Conservation (phyloP, 2,113 vertebrate species). For the Phyllopteryx taeniolatus region DNA sequence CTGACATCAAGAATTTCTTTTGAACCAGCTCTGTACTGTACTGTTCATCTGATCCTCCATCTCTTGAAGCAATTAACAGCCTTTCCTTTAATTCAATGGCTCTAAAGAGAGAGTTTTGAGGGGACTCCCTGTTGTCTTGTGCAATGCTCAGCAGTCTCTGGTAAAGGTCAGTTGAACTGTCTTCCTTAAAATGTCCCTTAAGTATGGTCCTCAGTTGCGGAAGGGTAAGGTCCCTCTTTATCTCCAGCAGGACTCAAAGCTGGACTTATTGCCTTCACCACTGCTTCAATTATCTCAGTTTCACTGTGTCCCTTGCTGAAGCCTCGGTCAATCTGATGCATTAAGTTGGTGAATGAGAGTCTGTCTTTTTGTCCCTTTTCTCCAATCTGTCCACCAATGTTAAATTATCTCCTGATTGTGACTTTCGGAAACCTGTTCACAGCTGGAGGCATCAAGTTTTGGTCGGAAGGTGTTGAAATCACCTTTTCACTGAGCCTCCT, state of each 20-base stretch:
- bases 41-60: neutral
- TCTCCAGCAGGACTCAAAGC: constrained; percentile 5
- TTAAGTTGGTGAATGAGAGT: neutral
- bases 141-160: constrained; percentile 5
- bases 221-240: constrained; percentile 1
- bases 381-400: neutral
- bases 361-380: constrained; percentile 10
- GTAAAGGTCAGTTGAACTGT: constrained; percentile 5
- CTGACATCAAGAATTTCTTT: neutral
- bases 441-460: no score
- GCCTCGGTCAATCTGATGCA: constrained; percentile 2
- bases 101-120: constrained; percentile 21
- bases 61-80: constrained; percentile 1
- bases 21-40: neutral
- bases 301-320: constrained; percentile 16
- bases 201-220: constrained; percentile 1
- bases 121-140: neutral
- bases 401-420: constrained; percentile 11
- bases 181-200: constrained; percentile 19
- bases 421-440: neutral
- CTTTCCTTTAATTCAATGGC: constrained; percentile 17
- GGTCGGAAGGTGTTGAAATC: no score
- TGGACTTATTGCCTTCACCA: constrained; percentile 15
- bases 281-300: constrained; percentile 10
- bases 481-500: no score